Conservation (phyloP, 2,888 invertebrate species). For the Agrotis clavis region DNA sequence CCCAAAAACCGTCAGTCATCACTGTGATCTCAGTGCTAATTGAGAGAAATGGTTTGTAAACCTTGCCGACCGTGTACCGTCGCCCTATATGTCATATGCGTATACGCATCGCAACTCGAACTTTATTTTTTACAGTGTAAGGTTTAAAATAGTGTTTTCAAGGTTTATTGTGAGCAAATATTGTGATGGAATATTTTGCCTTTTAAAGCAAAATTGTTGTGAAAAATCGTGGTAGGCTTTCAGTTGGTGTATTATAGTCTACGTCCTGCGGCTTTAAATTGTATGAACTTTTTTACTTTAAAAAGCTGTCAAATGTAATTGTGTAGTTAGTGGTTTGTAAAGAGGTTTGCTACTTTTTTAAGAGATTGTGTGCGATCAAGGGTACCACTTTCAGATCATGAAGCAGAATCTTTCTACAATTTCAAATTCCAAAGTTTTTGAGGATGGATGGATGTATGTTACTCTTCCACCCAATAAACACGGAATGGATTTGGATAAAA, state of each 20-base stretch:
- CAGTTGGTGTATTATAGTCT: neutral
- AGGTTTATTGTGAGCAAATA: constrained; percentile 36
- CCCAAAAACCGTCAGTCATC: constrained; percentile 67
- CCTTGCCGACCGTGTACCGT: constrained; percentile 52
- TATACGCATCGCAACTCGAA: constrained; percentile 10
- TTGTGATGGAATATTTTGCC: constrained; percentile 39
- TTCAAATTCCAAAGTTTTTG: too few species aligned
- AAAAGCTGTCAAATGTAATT: neutral
- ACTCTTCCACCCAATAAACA: too few species aligned
- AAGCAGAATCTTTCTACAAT: neutral
- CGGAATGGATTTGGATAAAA: too few species aligned
- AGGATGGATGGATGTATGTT: too few species aligned
- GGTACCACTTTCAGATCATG: neutral
- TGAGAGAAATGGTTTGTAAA: constrained; percentile 79
- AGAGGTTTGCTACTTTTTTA: neutral
- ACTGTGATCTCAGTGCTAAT: constrained; percentile 73
- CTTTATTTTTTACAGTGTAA: neutral
- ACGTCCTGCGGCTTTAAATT: neutral
- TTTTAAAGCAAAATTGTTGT: constrained; percentile 41
- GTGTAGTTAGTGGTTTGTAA: neutral
- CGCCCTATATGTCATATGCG: constrained; percentile 30
- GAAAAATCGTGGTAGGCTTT: constrained; percentile 8
- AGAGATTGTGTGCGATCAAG: neutral
- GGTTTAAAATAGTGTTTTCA: constrained; percentile 18
- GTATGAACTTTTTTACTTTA: neutral